Percentiles rank a stretch among this genome's conserved stretches.
phyloP scores from a whole-genome alignment of 2,797 vertebrate species.

The Picus viridis region DNA sequence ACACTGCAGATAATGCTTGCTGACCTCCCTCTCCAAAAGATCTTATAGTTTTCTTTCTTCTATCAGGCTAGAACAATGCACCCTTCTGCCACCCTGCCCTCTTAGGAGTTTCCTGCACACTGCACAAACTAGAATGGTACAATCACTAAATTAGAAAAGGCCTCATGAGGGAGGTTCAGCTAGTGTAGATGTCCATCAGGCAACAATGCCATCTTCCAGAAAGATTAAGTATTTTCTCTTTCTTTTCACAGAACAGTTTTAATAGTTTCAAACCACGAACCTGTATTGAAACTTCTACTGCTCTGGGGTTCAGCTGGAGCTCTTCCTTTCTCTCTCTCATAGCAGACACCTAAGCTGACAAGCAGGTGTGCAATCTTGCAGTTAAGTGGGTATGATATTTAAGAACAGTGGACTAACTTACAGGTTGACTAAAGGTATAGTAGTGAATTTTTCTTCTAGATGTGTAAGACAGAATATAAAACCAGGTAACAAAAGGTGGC shows the following conservation, averaged over 20 bases:
- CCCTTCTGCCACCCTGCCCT: neutral
- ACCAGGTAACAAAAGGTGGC: neutral
- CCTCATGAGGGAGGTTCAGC: neutral
- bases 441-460: neutral
- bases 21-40: neutral
- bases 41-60: neutral
- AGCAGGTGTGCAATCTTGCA: neutral
- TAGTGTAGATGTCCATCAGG: neutral
- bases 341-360: neutral
- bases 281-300: neutral
- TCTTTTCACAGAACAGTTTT: neutral
- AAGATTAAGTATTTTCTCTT: neutral
- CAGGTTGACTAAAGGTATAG: neutral
- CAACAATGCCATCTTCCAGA: neutral
- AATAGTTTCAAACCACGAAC: neutral
- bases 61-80: accelerated
- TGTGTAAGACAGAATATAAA: neutral
- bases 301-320: neutral
- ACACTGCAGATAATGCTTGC: neutral
- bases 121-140: neutral
- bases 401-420: neutral
- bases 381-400: neutral
- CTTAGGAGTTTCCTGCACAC: neutral
- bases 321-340: neutral
- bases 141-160: neutral